Percentiles rank a stretch among this genome's conserved stretches.
Evolutionary conservation across 2,113 vertebrate genomes (phyloP).

Genomic region (Pteropus alecto): DNA sequence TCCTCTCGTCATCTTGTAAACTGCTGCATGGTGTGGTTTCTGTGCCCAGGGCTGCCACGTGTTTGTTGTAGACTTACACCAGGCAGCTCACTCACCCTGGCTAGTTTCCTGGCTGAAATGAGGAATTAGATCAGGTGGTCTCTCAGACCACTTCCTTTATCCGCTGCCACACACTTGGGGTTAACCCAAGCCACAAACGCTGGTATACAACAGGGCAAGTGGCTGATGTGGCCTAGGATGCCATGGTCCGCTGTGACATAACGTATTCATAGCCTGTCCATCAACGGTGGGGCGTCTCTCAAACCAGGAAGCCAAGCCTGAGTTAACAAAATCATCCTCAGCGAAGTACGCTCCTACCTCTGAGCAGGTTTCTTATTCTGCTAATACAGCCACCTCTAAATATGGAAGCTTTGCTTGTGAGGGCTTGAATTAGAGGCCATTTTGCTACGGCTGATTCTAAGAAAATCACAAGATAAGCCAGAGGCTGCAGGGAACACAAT

Average conservation of each 20-base stretch:
- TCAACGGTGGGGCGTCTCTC: background rate
- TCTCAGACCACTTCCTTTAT: background rate
- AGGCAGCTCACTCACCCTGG: background rate
- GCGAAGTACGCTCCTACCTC: background rate
- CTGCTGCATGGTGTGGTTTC: background rate
- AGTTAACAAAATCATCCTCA: background rate
- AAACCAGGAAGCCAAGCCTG: background rate
- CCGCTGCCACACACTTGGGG: background rate
- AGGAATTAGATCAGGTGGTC: background rate
- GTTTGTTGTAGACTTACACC: background rate
- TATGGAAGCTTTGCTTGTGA: background rate
- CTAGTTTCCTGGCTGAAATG: background rate
- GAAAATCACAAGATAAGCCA: background rate
- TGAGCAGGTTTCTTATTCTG: background rate
- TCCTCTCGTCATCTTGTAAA: background rate
- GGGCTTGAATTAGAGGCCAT: background rate
- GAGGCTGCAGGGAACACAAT: background rate
- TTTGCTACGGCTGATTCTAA: background rate
- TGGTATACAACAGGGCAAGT: no score
- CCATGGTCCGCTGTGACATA: background rate
- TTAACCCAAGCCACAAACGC: background rate
- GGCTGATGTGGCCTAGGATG: background rate
- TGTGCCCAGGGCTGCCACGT: background rate
- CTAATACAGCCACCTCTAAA: background rate
- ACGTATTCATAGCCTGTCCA: background rate